Conservation (phyloP, 2,888 invertebrate species). For the Cheilosia scutellata region DNA sequence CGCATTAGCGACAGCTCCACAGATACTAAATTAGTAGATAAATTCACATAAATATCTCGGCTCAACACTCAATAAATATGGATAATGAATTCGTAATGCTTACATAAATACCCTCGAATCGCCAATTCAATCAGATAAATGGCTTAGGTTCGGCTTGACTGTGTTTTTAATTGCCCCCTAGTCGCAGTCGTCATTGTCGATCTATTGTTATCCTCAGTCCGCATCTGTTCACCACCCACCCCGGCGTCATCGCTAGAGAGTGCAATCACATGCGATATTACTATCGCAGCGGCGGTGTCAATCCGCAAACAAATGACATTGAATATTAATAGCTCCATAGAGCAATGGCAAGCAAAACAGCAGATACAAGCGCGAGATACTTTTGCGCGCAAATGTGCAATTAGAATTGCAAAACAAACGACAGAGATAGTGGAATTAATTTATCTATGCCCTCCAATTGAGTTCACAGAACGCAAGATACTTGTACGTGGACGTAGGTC, state of each 20-base stretch:
- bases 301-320: conserved; percentile 68
- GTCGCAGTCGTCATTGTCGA: conserved; percentile 7
- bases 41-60: conserved; percentile 65
- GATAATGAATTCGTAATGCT: conserved; percentile 66
- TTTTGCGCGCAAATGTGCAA: conserved; percentile 63
- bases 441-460: conserved; percentile 73
- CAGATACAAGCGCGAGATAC: conserved; percentile 26
- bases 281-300: conserved; percentile 67
- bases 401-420: conserved; percentile 75
- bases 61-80: conserved; percentile 70
- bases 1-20: conserved; percentile 48
- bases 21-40: conserved; percentile 71
- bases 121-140: conserved; percentile 72
- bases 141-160: conserved; percentile 31
- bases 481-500: not conserved
- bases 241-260: conserved; percentile 5
- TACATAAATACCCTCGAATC: conserved; percentile 67
- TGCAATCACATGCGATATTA: conserved; percentile 59
- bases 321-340: conserved; percentile 67
- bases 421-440: conserved; percentile 73
- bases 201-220: conserved; percentile 46
- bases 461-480: conserved; percentile 54
- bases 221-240: conserved; percentile 11
- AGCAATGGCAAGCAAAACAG: not conserved
- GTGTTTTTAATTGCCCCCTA: conserved; percentile 40